phyloP scores from a whole-genome alignment of 2,113 vertebrate genomes.

The Chelonoidis abingdonii region DNA sequence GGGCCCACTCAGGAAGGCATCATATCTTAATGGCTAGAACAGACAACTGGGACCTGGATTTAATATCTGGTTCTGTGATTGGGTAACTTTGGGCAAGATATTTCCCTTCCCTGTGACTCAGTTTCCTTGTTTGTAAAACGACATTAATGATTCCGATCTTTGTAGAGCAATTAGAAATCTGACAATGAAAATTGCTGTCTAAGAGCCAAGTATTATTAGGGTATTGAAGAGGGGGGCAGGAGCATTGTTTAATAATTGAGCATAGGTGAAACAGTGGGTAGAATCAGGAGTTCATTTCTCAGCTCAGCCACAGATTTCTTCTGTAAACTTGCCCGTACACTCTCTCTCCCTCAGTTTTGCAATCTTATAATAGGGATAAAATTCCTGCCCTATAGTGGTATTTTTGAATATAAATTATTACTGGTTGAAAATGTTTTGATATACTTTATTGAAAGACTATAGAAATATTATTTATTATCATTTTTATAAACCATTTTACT shows the following conservation, averaged over 20 bases:
- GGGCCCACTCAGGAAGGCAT: neutral
- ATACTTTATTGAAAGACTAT: neutral
- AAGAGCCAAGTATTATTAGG: too few relatives aligned
- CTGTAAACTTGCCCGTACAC: neutral
- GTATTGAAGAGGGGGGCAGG: neutral
- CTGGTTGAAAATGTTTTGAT: neutral
- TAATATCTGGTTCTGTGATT: neutral
- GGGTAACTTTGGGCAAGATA: neutral
- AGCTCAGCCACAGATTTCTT: neutral
- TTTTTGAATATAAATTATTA: neutral
- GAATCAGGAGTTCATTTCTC: rapidly evolving
- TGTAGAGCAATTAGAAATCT: neutral
- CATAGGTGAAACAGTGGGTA: rapidly evolving
- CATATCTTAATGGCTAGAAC: neutral
- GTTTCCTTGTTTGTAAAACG: neutral
- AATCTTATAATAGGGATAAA: neutral
- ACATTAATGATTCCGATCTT: neutral
- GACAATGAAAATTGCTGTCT: too few relatives aligned
- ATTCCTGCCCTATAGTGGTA: neutral
- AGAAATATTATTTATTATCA: neutral
- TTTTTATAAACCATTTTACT: neutral
- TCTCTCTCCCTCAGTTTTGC: neutral
- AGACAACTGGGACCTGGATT: neutral
- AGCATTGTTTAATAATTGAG: neutral
- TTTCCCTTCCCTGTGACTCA: neutral